Conservation (phyloP, 2,113 vertebrate genomes). For the Vulpes ferrilata region DNA sequence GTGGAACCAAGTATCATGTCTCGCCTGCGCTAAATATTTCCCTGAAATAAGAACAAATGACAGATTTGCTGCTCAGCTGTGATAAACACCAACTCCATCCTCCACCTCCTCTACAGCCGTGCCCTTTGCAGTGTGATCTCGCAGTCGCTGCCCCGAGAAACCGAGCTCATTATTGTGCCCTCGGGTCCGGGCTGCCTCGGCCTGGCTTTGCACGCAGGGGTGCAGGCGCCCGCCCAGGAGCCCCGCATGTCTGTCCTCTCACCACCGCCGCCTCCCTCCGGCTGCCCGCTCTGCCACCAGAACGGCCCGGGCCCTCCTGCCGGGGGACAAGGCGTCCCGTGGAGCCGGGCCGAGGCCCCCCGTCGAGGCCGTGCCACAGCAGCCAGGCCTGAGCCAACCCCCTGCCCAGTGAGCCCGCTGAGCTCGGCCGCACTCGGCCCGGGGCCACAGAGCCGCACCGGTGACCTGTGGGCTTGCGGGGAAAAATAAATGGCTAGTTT, state of each 20-base stretch:
- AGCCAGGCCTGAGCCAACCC: background rate
- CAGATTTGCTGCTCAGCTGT: background rate
- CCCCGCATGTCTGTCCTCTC: background rate
- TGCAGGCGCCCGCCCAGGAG: background rate
- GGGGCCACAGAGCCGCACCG: background rate
- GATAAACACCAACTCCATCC: background rate
- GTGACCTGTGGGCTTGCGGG: background rate
- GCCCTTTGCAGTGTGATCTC: background rate
- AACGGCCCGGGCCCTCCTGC: background rate
- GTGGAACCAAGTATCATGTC: background rate
- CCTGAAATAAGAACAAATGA: background rate
- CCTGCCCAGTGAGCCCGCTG: background rate
- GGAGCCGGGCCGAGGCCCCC: background rate
- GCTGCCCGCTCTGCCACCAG: fast-evolving
- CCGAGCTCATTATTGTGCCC: fast-evolving
- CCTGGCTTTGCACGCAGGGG: background rate
- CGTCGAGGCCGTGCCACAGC: background rate
- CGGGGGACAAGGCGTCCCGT: background rate
- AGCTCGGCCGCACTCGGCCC: fast-evolving
- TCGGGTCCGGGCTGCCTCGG: background rate
- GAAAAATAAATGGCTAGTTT: background rate
- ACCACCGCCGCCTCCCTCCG: fast-evolving
- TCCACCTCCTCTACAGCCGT: background rate
- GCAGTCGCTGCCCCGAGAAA: background rate
- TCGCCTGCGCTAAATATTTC: background rate